Base-by-base conservation (phyloP, 1,140 invertebrate genomes). In the Magallana ariakensis region DNA sequence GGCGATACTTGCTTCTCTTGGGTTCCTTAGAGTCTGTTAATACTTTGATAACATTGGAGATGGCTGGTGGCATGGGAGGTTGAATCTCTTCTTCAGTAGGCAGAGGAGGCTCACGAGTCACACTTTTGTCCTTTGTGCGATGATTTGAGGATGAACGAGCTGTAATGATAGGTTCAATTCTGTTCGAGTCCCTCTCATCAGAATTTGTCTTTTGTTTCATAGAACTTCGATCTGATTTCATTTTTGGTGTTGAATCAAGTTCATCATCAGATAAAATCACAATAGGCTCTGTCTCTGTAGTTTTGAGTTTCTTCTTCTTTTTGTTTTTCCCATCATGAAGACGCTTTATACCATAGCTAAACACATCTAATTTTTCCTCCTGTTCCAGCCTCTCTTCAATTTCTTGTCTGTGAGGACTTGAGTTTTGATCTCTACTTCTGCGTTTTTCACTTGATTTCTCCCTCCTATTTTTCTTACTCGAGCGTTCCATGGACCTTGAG, bases 401-500 rank as follows among this genome's bases (percentile, higher is more conserved):
- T 22, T 85, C 80, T 82, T 26, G 46, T 19, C 54, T 82, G 8
- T 56, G 46, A 55, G 80, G 46, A 82, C 46, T 54, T 19, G 53
- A 56, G 8, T 55, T 82, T 16, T 16, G 54, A 53, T 82, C 80
- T 87, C 97, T 91, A 88, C 87, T 87, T 82, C 87, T 88, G 88
- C 9, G 88, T 88, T 80, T 90, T 86, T 26, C 33, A 56, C 58
- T 83, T 10, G 70, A 26, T 55, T 82, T 54, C 55, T 82, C 54
- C 8, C 54, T 82, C 8, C 19, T 54, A 60, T 84, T 92, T 88
- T 92, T 86, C 93, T 95, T 87, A 54, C 81, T 26, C 58, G 80
- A 83, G 95, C 94, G 89, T 75, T 75, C 66, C 5, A 75, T 26
- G 95, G 92, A 89, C 85, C 93, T 90, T 82, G 66, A 80, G 54